Evolutionary conservation across 1,140 invertebrate species (phyloP).

Genomic region (Brachionus paranguensis): DNA sequence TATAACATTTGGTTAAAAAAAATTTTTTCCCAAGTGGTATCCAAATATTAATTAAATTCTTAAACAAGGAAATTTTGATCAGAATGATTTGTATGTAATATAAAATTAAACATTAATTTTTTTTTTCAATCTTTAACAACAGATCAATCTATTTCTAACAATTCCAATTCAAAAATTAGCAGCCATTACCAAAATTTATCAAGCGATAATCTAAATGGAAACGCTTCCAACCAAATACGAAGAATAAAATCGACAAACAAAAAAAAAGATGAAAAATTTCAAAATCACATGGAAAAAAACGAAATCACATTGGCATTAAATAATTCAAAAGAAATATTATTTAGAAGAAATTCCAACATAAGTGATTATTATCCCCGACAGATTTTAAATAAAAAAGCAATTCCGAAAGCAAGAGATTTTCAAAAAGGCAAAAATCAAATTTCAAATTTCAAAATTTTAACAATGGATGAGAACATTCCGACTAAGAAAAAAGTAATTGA

Average conservation of each 20-base stretch:
- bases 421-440: not conserved
- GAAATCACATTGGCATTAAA: not conserved
- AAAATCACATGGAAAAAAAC: not conserved
- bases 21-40: no score
- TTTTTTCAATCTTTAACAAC: not conserved
- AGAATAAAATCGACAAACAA: not conserved
- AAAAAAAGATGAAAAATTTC: not conserved
- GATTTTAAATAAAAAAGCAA: not conserved
- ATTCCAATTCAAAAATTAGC: constrained; percentile 2
- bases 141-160: not conserved
- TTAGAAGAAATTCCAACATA: not conserved
- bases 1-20: no score
- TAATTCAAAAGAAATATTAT: not conserved
- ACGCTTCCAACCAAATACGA: not conserved
- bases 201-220: not conserved
- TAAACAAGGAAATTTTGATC: no score
- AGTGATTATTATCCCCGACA: not conserved
- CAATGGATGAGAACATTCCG: not conserved
- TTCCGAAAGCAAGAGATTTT: not conserved
- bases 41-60: not conserved
- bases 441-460: no score
- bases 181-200: not conserved
- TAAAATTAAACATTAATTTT: not conserved
- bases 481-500: not conserved
- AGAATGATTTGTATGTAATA: not conserved